Conservation (phyloP, 2,113 vertebrate species). For the Taurulus bubalis region DNA sequence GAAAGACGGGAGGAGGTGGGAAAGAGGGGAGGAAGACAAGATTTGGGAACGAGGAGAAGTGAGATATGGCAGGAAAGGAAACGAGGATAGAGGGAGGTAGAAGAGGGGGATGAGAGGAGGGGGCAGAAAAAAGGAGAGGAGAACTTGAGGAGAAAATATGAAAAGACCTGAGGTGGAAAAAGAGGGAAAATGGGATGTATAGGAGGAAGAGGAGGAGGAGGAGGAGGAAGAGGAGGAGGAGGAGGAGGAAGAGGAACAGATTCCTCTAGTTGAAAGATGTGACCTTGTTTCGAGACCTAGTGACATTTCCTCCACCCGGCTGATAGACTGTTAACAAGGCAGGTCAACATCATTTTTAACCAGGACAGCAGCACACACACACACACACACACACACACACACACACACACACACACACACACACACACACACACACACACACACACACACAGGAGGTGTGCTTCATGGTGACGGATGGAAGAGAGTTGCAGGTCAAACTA, state of each 20-base stretch:
- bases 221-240: not conserved
- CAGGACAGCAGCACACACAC: slow-evolving; percentile 37
- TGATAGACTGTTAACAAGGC: slow-evolving; percentile 72
- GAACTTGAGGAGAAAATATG: not conserved
- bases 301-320: slow-evolving; percentile 77
- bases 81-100: not conserved
- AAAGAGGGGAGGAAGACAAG: not conserved
- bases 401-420: slow-evolving; percentile 8
- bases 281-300: slow-evolving; percentile 74
- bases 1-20: not conserved
- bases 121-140: not conserved
- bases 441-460: not conserved
- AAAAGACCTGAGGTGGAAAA: not conserved
- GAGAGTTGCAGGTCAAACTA: slow-evolving; percentile 17
- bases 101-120: not conserved
- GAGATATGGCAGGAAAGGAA: not conserved
- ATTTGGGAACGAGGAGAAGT: not conserved
- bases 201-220: not conserved
- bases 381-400: slow-evolving; percentile 30
- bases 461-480: slow-evolving; percentile 35
- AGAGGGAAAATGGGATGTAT: not conserved
- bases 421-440: not conserved
- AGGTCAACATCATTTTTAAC: slow-evolving; percentile 71
- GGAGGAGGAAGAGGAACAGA: not conserved
- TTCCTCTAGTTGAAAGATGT: slow-evolving; percentile 70